Evolutionary conservation across 2,797 vertebrate genomes (phyloP).

Genomic region (Chaunax sp.): DNA sequence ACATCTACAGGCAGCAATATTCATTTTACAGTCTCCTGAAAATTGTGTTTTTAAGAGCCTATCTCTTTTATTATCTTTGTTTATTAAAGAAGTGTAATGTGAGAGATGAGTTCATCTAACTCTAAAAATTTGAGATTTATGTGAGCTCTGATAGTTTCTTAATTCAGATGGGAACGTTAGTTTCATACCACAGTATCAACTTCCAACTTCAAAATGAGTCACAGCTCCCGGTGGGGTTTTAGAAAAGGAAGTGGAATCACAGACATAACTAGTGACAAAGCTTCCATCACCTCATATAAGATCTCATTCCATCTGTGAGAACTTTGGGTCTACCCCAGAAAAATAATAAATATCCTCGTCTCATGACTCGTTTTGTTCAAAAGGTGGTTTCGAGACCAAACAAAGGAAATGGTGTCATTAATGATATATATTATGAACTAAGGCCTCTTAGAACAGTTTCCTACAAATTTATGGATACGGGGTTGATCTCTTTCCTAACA

Average conservation of each 20-base stretch:
- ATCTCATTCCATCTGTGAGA: constrained; percentile 81
- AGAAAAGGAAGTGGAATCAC: constrained; percentile 79
- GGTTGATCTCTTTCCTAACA: constrained; percentile 79
- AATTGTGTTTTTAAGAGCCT: constrained; percentile 63
- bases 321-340: constrained; percentile 78
- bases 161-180: constrained; percentile 76
- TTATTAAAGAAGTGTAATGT: constrained; percentile 76
- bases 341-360: constrained; percentile 78
- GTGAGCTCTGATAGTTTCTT: constrained; percentile 74
- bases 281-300: constrained; percentile 79
- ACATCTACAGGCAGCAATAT: constrained; percentile 52
- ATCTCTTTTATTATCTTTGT: constrained; percentile 74
- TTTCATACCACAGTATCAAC: constrained; percentile 79
- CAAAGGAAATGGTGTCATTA: constrained; percentile 80
- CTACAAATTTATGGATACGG: constrained; percentile 71
- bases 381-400: constrained; percentile 81
- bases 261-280: constrained; percentile 82
- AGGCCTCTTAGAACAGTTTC: constrained; percentile 68
- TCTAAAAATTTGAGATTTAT: constrained; percentile 65
- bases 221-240: constrained; percentile 71
- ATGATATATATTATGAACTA: constrained; percentile 79
- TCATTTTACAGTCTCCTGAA: constrained; percentile 60
- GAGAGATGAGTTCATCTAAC: constrained; percentile 72
- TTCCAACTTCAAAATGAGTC: constrained; percentile 83
- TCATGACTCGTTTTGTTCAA: constrained; percentile 70